These are phyloP conservation scores for Cassiopea xamachana DNA, from an alignment of 30 jellyfish, hydroid and myxozoan species.

Conservation along the genomic window DNA sequence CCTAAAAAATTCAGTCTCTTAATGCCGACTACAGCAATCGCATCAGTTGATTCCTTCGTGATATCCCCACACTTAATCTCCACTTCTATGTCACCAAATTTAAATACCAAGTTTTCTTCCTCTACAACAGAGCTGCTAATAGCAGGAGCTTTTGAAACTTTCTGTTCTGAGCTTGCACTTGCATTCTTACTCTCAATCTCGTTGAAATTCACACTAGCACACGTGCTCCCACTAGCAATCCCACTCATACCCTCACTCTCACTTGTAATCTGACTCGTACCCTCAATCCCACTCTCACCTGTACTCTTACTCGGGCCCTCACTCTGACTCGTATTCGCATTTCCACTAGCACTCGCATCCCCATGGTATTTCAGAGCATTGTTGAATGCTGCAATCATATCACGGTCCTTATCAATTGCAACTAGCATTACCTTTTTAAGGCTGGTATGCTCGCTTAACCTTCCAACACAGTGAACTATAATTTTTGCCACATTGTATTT, in stretches of 20 bases:
- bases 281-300: too few relatives aligned
- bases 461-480: conserved; percentile 13
- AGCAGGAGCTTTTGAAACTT: conserved; percentile 52
- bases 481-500: conserved; percentile 56
- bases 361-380: not conserved
- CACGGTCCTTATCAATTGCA: conserved; percentile 20
- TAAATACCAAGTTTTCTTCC: not conserved
- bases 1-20: conserved; percentile 3
- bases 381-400: conserved; percentile 33
- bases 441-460: not conserved
- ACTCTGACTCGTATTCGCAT: conserved; percentile 4
- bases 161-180: too few relatives aligned
- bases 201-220: too few relatives aligned
- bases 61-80: conserved; percentile 46
- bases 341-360: not conserved
- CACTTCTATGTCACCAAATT: conserved; percentile 26
- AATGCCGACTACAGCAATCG: conserved; percentile 53
- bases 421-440: conserved; percentile 29
- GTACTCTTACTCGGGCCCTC: too few relatives aligned
- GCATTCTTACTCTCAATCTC: too few relatives aligned
- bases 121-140: not conserved
- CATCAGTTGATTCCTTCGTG: conserved; percentile 46
- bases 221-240: too few relatives aligned
- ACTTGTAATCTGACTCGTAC: too few relatives aligned
- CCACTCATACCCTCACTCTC: too few relatives aligned